Evolutionary conservation across 1,140 invertebrate genomes (phyloP).

Genomic region (Mycetomoellerius zeteki): DNA sequence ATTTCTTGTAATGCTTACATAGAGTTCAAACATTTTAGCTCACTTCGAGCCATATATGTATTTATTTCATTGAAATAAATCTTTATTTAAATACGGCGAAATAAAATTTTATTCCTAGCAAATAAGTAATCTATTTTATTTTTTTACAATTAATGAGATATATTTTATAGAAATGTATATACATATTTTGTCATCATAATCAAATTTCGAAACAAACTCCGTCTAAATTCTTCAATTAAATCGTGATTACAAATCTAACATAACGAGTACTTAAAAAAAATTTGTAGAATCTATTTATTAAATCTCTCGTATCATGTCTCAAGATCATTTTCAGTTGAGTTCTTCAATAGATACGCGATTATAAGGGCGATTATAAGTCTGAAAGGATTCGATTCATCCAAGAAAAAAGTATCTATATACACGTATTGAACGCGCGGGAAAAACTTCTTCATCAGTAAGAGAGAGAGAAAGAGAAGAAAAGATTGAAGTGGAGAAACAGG

Average conservation of each 20-base stretch:
- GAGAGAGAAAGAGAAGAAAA: neutral
- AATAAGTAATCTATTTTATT: no score
- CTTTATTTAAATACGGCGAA: no score
- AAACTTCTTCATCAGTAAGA: constrained; percentile 17
- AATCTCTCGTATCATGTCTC: neutral
- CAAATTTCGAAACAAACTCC: neutral
- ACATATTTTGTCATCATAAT: no score
- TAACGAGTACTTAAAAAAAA: neutral
- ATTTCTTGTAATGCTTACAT: no score
- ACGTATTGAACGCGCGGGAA: constrained; percentile 31
- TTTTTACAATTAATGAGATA: no score
- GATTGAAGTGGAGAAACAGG: constrained; percentile 27
- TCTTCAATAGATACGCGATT: neutral
- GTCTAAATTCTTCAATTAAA: neutral
- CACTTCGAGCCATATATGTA: no score
- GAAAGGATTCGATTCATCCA: constrained; percentile 23
- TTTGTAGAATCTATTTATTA: neutral
- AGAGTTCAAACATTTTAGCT: no score
- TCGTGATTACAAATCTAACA: neutral
- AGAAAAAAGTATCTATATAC: constrained; percentile 34
- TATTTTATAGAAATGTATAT: no score
- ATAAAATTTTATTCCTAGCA: no score
- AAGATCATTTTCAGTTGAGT: neutral
- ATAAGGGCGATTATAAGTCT: constrained; percentile 23
- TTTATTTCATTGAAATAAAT: no score